phyloP scores from a whole-genome alignment of 2,888 invertebrate species.

The Hemithea aestivaria region DNA sequence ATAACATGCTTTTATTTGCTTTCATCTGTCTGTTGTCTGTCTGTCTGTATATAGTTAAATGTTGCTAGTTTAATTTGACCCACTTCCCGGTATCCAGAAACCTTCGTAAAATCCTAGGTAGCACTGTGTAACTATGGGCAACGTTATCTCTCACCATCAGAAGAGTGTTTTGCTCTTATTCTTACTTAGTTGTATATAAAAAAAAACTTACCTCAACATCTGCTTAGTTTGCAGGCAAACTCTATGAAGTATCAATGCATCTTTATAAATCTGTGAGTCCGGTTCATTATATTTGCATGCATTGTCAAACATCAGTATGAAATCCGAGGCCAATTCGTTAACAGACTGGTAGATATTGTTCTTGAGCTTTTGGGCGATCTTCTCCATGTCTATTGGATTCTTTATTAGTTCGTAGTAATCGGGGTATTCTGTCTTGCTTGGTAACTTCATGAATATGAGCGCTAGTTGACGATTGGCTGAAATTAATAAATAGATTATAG shows the following conservation, averaged over 20 bases:
- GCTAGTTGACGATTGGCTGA: slow-evolving; percentile 93
- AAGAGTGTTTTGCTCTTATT: no score
- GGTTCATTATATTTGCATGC: slow-evolving; percentile 99
- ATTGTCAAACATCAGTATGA: slow-evolving; percentile 96
- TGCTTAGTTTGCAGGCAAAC: slow-evolving; percentile 95
- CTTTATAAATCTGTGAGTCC: slow-evolving; percentile 98
- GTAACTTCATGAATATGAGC: slow-evolving; percentile 95
- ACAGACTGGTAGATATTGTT: slow-evolving; percentile 86
- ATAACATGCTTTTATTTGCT: no score
- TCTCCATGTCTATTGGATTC: slow-evolving; percentile 97
- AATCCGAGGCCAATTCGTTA: slow-evolving; percentile 93
- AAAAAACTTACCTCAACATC: slow-evolving; percentile 81
- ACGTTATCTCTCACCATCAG: no score
- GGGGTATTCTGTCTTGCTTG: slow-evolving; percentile 95
- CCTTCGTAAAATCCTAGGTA: no score
- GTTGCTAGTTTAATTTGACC: no score
- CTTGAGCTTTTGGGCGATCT: slow-evolving; percentile 92
- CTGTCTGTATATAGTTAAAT: no score
- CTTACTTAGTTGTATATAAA: no score
- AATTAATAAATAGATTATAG: not conserved
- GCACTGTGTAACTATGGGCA: no score
- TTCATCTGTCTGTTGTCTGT: no score
- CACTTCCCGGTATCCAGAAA: no score
- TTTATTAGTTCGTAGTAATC: slow-evolving; percentile 99
- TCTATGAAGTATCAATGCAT: slow-evolving; percentile 94